phyloP scores from a whole-genome alignment of 2,113 vertebrate species.

The Dasypus novemcinctus region DNA sequence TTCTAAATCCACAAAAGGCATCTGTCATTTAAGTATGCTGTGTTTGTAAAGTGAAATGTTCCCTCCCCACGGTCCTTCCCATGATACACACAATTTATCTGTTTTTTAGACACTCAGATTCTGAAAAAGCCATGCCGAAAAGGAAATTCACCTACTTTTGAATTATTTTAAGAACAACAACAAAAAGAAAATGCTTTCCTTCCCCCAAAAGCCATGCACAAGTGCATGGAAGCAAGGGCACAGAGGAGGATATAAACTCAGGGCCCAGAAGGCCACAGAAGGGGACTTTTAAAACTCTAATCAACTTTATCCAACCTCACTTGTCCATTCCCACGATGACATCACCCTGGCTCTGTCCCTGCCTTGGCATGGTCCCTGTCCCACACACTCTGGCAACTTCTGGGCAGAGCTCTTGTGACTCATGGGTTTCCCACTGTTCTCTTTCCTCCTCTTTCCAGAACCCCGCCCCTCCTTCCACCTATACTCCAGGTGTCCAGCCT shows the following conservation, averaged over 20 bases:
- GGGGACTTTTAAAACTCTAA: neutral
- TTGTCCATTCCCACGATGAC: neutral
- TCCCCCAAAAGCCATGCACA: neutral
- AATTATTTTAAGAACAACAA: neutral
- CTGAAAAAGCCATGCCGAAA: neutral
- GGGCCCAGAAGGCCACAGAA: neutral
- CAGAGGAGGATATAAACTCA: neutral
- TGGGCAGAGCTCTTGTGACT: neutral
- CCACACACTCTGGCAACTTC: neutral
- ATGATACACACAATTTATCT: neutral
- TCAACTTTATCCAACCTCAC: neutral
- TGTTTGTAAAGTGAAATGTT: neutral
- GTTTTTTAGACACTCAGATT: neutral
- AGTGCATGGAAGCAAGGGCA: neutral
- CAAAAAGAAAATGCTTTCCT: neutral
- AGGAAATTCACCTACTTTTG: neutral
- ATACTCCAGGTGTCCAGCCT: neutral
- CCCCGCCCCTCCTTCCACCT: neutral
- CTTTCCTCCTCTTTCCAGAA: neutral
- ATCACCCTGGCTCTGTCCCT: neutral
- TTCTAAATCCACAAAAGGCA: neutral
- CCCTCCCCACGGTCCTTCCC: neutral
- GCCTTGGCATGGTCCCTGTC: neutral
- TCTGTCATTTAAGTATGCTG: neutral
- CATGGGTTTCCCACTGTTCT: neutral